phyloP scores from a whole-genome alignment of 35 echinoderm and acorn worm species.

The Lytechinus variegatus region DNA sequence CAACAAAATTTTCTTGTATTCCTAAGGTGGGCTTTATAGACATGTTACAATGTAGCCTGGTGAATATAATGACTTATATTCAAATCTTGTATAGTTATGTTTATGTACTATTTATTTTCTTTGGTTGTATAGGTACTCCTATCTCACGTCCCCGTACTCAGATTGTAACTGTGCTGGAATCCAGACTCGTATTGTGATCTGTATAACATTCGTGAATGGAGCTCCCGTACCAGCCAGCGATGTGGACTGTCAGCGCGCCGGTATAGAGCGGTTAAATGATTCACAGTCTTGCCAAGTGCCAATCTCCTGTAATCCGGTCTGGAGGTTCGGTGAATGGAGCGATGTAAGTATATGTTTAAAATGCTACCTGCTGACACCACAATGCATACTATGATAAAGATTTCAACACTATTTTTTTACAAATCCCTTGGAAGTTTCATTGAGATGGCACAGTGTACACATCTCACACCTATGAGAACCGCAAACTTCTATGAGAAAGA shows the following conservation, averaged over 20 bases:
- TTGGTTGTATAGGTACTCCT: not conserved
- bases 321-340: conserved; percentile 52
- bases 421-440: too few relatives aligned
- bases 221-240: not conserved
- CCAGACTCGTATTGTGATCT: conserved; percentile 74
- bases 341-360: conserved; percentile 44
- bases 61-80: not conserved
- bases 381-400: too few relatives aligned
- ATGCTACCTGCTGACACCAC: too few relatives aligned
- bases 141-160: conserved; percentile 53
- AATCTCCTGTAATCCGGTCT: conserved; percentile 65
- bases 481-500: too few relatives aligned
- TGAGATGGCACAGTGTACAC: too few relatives aligned
- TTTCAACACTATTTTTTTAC: too few relatives aligned
- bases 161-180: conserved; percentile 72
- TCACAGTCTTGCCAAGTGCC: conserved; percentile 51
- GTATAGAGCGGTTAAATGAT: not conserved
- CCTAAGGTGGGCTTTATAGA: too few relatives aligned
- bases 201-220: conserved; percentile 49
- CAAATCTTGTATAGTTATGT: not conserved
- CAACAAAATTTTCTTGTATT: too few relatives aligned
- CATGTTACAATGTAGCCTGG: not conserved
- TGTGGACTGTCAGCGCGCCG: conserved; percentile 13
- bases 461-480: too few relatives aligned
- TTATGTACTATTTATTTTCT: not conserved